These are phyloP conservation scores for Exephanes ischioxanthus DNA, from an alignment of 2,888 invertebrate genomes.

Conservation along the genomic window DNA sequence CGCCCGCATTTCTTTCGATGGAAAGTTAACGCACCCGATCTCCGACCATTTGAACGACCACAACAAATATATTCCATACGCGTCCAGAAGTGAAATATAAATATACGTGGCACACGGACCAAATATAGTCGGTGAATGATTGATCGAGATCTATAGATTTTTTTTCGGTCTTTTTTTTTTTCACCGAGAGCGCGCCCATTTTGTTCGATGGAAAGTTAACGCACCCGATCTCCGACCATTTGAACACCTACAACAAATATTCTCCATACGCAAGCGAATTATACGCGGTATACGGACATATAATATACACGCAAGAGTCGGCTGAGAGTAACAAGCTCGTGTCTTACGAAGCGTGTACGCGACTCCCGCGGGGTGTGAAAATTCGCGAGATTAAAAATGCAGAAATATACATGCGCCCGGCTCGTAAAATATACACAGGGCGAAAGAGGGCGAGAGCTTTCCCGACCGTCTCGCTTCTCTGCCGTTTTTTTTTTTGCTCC, in stretches of 20 bases:
- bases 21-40: too few species aligned
- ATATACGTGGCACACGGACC: not conserved
- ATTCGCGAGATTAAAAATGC: slow-evolving; percentile 81
- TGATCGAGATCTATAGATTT: not conserved
- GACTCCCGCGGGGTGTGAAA: slow-evolving; percentile 74
- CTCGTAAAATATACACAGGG: slow-evolving; percentile 62
- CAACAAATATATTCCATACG: too few species aligned
- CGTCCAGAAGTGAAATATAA: too few species aligned
- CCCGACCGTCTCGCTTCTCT: slow-evolving; percentile 50
- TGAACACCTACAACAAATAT: not conserved
- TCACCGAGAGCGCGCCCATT: not conserved
- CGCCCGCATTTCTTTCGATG: not conserved
- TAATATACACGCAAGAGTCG: slow-evolving; percentile 3
- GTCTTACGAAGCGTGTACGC: slow-evolving; percentile 63
- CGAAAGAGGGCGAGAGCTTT: slow-evolving; percentile 41
- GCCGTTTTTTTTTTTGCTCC: slow-evolving; percentile 29
- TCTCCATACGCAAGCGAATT: not conserved
- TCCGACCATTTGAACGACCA: too few species aligned
- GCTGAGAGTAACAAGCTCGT: slow-evolving; percentile 43
- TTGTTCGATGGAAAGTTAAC: slow-evolving; percentile 7
- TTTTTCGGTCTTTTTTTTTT: not conserved
- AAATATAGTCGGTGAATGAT: slow-evolving; percentile 5
- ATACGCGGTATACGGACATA: not conserved
- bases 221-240: not conserved
- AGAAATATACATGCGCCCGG: slow-evolving; percentile 74